phyloP scores from a whole-genome alignment of 2,113 vertebrate genomes.

The Malurus melanocephalus region DNA sequence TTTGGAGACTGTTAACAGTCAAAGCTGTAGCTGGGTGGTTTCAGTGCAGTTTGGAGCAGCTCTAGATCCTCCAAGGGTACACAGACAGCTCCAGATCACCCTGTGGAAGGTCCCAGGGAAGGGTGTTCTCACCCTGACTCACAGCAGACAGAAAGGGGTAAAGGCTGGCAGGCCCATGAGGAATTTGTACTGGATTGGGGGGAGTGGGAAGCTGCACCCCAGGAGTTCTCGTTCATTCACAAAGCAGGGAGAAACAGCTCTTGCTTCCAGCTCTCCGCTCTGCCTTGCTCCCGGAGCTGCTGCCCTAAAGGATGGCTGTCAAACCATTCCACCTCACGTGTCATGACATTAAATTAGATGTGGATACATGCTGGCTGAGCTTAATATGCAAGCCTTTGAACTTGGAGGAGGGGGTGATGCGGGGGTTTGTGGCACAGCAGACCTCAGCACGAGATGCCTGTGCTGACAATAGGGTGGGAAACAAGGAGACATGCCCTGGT shows the following conservation, averaged over 20 bases:
- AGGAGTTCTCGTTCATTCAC: background rate
- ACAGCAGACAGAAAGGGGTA: background rate
- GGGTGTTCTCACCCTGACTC: background rate
- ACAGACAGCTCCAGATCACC: fast-evolving
- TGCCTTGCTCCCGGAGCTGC: background rate
- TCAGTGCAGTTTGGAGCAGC: fast-evolving
- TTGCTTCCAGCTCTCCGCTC: background rate
- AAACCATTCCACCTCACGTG: background rate
- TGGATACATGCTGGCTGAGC: background rate
- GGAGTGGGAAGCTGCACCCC: background rate
- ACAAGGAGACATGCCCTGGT: background rate
- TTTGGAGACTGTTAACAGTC: background rate
- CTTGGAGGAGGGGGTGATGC: background rate
- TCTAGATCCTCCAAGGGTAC: background rate
- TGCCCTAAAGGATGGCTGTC: background rate
- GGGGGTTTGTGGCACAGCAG: background rate
- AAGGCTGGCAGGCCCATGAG: background rate
- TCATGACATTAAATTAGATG: background rate
- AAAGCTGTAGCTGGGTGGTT: background rate
- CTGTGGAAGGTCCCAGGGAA: background rate
- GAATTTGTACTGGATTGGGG: fast-evolving
- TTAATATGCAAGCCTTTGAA: background rate
- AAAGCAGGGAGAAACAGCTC: background rate
- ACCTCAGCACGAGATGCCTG: background rate
- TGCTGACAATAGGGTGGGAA: background rate